Evolutionary conservation across 2,113 vertebrate genomes (phyloP).

Genomic region (Perognathus longimembris): DNA sequence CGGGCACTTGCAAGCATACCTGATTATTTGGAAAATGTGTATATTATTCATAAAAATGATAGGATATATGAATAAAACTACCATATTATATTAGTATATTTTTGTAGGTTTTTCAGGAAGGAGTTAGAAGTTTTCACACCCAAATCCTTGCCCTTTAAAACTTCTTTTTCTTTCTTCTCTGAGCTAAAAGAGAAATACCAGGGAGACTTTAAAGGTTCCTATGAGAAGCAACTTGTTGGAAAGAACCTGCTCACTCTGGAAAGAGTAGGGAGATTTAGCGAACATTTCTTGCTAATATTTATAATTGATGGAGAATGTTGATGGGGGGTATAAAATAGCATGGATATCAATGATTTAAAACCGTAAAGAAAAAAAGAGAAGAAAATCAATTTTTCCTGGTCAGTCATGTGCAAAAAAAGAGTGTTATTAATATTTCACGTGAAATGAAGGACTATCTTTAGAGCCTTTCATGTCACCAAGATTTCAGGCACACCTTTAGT

Average conservation of each 20-base stretch:
- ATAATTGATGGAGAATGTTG: neutral
- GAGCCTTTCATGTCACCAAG: constrained; percentile 20
- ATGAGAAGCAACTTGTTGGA: neutral
- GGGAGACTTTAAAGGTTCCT: neutral
- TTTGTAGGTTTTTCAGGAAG: neutral
- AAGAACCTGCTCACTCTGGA: neutral
- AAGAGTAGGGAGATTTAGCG: neutral
- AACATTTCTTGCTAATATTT: constrained; percentile 4
- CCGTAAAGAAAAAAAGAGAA: neutral
- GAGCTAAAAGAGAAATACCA: neutral
- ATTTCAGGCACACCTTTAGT: constrained; percentile 46
- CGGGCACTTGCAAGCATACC: neutral
- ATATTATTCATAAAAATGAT: neutral
- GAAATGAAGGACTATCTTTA: constrained; percentile 2
- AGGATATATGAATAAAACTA: neutral
- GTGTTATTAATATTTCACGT: neutral
- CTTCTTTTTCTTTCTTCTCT: neutral
- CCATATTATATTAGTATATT: neutral
- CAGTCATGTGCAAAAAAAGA: neutral
- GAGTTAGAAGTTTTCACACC: neutral
- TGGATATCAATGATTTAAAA: constrained; percentile 24
- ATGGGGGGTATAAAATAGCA: neutral
- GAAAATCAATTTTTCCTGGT: neutral
- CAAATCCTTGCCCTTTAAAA: neutral
- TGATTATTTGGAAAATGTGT: neutral